A percentile compares a stretch with the other conserved stretches of the same genome.
These are phyloP conservation scores for Trileptium ribeirensis DNA, from an alignment of 2,888 invertebrate species.

Conservation along the genomic window DNA sequence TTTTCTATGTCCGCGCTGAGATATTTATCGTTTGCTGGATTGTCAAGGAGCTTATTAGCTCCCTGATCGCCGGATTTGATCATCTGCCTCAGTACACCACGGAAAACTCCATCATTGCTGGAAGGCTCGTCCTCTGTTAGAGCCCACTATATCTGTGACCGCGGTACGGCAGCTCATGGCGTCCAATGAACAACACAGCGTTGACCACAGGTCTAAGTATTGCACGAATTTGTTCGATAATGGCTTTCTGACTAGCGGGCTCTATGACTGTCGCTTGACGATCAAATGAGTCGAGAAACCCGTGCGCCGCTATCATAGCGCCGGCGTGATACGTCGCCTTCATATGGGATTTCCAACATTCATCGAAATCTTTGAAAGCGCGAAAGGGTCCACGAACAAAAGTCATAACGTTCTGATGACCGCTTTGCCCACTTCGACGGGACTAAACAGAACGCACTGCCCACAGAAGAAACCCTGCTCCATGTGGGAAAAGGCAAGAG, in stretches of 20 bases:
- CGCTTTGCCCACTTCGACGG: neutral
- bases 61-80: neutral
- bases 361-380: slow-evolving; percentile 3
- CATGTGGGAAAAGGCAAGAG: slow-evolving; percentile 2
- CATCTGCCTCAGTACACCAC: neutral
- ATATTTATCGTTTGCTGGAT: neutral
- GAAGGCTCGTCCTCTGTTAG: neutral
- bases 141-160: neutral
- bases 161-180: slow-evolving; percentile 9
- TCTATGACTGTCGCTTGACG: neutral
- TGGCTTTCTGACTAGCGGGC: neutral
- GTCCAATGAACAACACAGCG: neutral
- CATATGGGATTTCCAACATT: neutral
- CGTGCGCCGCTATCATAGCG: neutral
- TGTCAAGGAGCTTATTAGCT: neutral
- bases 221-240: neutral
- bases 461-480: slow-evolving; percentile 11
- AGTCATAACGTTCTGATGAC: neutral
- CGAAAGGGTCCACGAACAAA: neutral
- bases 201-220: slow-evolving; percentile 1
- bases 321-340: neutral
- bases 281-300: neutral
- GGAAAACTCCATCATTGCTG: slow-evolving; percentile 8
- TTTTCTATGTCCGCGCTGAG: slow-evolving; percentile 12
- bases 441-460: slow-evolving; percentile 11